Conservation (phyloP, 2,888 invertebrate genomes). For the Liposcelis brunnea region DNA sequence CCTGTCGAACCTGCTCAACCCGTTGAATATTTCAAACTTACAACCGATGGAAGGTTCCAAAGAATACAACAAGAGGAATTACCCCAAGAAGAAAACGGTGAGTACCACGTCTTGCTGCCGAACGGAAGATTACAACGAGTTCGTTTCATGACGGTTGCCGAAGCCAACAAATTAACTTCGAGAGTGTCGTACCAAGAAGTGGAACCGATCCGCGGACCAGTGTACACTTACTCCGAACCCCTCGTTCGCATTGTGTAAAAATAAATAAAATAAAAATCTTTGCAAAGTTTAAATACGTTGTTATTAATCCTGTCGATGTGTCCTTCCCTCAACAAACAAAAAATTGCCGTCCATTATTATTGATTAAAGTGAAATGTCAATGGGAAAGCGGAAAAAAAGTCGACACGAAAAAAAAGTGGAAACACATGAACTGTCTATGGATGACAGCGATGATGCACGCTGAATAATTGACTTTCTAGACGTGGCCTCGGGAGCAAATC, state of each 20-base stretch:
- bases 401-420: too few species aligned
- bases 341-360: too few species aligned
- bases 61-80: neutral
- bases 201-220: neutral
- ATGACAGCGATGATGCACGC: too few species aligned
- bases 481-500: too few species aligned
- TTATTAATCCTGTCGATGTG: too few species aligned
- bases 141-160: constrained; percentile 3
- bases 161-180: neutral
- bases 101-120: constrained; percentile 6
- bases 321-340: too few species aligned
- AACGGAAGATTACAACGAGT: constrained; percentile 2
- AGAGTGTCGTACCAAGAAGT: constrained; percentile 4
- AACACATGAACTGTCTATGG: too few species aligned
- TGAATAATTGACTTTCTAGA: too few species aligned
- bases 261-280: neutral
- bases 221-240: neutral
- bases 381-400: too few species aligned
- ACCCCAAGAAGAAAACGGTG: constrained; percentile 1
- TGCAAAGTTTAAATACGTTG: too few species aligned
- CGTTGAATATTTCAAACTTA: neutral
- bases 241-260: constrained; percentile 4
- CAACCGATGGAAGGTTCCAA: neutral
- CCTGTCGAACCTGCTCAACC: neutral
- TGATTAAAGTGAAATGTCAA: too few species aligned